These are phyloP conservation scores for Stegana nigrithorax DNA, from an alignment of 2,888 invertebrate species.

Conservation along the genomic window DNA sequence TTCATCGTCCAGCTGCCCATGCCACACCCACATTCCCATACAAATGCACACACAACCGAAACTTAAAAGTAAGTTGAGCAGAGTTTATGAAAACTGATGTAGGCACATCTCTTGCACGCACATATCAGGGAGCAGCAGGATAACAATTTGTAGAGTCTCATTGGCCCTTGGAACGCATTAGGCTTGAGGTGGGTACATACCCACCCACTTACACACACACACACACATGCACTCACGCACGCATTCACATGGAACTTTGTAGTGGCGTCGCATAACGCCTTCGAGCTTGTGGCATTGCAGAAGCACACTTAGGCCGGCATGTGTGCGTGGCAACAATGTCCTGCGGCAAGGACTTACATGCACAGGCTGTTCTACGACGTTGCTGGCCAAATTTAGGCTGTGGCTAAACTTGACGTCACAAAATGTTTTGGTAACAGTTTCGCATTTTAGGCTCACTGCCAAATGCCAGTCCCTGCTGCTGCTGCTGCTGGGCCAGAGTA, in stretches of 20 bases:
- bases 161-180: too few species aligned
- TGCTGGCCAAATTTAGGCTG: background rate
- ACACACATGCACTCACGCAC: background rate
- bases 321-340: slow-evolving; percentile 40
- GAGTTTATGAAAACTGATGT: too few species aligned
- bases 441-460: slow-evolving; percentile 1
- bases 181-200: too few species aligned
- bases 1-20: too few species aligned
- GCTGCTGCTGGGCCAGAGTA: too few species aligned
- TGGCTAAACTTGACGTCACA: too few species aligned
- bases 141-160: background rate
- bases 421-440: slow-evolving; percentile 18
- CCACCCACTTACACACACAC: background rate
- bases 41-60: too few species aligned
- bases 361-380: background rate
- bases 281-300: slow-evolving; percentile 30
- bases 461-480: too few species aligned
- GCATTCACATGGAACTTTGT: background rate
- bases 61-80: too few species aligned
- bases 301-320: slow-evolving; percentile 48
- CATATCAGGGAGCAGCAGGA: background rate
- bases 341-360: slow-evolving; percentile 24
- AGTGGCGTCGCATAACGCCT: background rate
- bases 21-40: too few species aligned
- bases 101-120: background rate